Evolutionary conservation across 2,113 vertebrate species (phyloP).

Genomic region (Gallinago media): DNA sequence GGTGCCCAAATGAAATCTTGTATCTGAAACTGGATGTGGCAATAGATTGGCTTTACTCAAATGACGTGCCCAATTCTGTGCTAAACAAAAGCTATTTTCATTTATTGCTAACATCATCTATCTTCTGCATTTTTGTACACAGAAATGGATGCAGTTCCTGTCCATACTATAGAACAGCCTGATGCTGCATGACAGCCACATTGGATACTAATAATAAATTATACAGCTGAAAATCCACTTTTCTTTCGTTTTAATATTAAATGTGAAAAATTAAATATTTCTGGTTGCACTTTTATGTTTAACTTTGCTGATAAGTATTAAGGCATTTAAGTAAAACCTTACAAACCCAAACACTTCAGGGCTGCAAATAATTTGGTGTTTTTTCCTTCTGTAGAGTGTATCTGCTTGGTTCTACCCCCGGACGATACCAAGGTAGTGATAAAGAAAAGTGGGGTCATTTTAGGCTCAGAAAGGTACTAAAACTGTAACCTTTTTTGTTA

Average conservation of each 20-base stretch:
- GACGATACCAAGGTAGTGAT: conserved; percentile 87
- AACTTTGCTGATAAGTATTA: too few species aligned
- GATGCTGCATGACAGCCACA: neutral
- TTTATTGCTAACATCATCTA: rapidly evolving
- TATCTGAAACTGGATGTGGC: neutral
- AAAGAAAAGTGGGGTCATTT: conserved; percentile 97
- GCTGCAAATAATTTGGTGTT: neutral
- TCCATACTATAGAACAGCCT: neutral
- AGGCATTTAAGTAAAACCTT: too few species aligned
- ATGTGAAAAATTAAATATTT: neutral
- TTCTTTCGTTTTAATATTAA: neutral
- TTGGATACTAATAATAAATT: neutral
- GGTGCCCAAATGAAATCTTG: neutral
- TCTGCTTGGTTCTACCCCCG: conserved; percentile 92
- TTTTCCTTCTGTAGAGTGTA: conserved; percentile 81
- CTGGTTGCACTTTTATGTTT: neutral
- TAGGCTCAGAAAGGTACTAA: conserved; percentile 90
- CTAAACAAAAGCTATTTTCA: rapidly evolving
- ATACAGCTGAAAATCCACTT: neutral
- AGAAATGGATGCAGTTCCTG: neutral
- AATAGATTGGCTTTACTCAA: neutral
- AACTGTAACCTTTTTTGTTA: neutral
- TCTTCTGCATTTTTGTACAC: neutral
- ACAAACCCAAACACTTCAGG: neutral
- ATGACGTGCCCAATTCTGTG: neutral